Evolutionary conservation across 2,113 vertebrate genomes (phyloP).

Genomic region (Hepsetus odoe): DNA sequence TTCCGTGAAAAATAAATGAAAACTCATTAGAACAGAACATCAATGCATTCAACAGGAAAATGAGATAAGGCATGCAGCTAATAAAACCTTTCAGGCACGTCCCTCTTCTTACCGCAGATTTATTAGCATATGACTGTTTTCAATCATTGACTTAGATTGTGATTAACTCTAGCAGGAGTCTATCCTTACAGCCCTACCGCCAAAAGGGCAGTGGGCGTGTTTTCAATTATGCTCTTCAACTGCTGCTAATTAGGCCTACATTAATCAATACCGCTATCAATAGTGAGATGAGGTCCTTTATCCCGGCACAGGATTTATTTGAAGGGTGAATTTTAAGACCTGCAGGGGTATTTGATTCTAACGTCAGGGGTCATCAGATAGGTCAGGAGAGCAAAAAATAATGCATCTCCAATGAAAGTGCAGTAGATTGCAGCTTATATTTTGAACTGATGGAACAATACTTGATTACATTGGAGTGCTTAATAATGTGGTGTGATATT

Average conservation of each 20-base stretch:
- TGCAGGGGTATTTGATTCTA: slow-evolving; percentile 77
- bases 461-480: not conserved
- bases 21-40: slow-evolving; percentile 33
- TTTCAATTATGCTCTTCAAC: slow-evolving; percentile 78
- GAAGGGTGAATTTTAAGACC: slow-evolving; percentile 77
- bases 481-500: not conserved
- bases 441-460: slow-evolving; percentile 14
- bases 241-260: slow-evolving; percentile 78
- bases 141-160: slow-evolving; percentile 47
- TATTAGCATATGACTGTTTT: slow-evolving; percentile 48
- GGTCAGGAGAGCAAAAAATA: slow-evolving; percentile 71
- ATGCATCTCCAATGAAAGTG: slow-evolving; percentile 69
- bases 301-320: slow-evolving; percentile 75
- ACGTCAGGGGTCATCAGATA: slow-evolving; percentile 79
- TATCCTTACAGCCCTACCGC: slow-evolving; percentile 50
- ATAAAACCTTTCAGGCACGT: slow-evolving; percentile 6
- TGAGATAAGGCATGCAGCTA: slow-evolving; percentile 30
- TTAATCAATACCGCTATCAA: slow-evolving; percentile 81
- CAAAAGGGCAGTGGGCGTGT: slow-evolving; percentile 64
- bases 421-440: slow-evolving; percentile 58
- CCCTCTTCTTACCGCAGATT: slow-evolving; percentile 18
- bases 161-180: slow-evolving; percentile 44
- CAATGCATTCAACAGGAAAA: slow-evolving; percentile 47
- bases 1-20: slow-evolving; percentile 19
- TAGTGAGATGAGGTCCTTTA: slow-evolving; percentile 72